Evolutionary conservation across 2,113 vertebrate species (phyloP).

Genomic region (Microcebus murinus): DNA sequence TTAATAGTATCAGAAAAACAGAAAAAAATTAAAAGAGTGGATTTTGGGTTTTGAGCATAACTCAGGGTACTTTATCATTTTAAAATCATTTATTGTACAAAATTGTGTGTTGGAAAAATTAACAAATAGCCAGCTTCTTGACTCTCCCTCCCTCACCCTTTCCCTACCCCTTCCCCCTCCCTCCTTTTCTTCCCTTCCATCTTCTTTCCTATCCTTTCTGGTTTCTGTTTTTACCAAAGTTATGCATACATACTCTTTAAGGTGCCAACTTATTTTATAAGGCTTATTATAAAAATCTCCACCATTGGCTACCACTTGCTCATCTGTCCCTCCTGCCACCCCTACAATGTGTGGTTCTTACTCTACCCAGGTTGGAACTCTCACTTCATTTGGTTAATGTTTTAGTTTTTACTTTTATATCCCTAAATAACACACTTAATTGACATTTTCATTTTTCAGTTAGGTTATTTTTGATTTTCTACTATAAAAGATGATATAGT

Average conservation of each 20-base stretch:
- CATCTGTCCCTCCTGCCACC: not conserved
- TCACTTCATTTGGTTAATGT: not conserved
- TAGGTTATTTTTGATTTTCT: not conserved
- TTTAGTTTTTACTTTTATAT: not conserved
- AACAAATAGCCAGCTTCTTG: not conserved
- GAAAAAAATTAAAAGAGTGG: not conserved
- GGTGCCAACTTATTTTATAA: not conserved
- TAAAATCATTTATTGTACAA: not conserved
- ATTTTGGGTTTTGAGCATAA: not conserved
- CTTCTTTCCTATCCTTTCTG: not conserved
- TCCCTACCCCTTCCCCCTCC: no score
- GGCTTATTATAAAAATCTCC: not conserved
- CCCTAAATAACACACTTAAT: not conserved
- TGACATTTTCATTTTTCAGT: not conserved
- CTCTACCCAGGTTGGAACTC: not conserved
- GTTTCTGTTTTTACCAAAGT: not conserved
- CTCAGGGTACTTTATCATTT: not conserved
- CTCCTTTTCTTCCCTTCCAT: not conserved
- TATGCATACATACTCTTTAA: not conserved
- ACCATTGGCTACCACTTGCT: no score
- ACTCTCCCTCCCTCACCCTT: not conserved
- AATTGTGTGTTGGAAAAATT: not conserved
- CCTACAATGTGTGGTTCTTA: accelerated
- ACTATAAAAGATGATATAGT: not conserved
- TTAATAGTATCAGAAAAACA: not conserved